phyloP scores from a whole-genome alignment of 2,797 vertebrate genomes.

The Alosa sapidissima region DNA sequence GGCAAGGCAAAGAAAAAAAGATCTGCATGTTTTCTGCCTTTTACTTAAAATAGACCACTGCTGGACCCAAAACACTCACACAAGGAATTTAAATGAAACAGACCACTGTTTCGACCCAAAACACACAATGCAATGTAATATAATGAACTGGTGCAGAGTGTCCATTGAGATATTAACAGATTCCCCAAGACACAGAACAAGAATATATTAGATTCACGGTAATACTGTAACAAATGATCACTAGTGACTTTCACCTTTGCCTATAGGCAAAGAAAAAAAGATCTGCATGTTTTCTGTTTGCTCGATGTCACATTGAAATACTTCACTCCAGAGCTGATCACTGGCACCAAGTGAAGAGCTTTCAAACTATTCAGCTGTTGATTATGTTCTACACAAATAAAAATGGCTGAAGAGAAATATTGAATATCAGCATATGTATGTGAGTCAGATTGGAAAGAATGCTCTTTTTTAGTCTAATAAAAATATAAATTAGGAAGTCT shows the following conservation, averaged over 20 bases:
- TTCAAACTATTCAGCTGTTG: too few species aligned
- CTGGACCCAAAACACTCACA: background rate
- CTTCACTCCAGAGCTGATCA: too few species aligned
- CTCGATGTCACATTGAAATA: too few species aligned
- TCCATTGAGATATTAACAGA: background rate
- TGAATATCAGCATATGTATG: background rate
- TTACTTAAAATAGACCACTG: background rate
- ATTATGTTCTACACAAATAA: too few species aligned
- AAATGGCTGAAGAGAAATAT: too few species aligned
- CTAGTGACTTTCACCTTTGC: too few species aligned
- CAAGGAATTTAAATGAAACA: too few species aligned
- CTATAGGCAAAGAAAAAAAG: too few species aligned
- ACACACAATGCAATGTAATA: background rate
- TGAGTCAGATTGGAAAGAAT: background rate
- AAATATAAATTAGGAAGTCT: background rate
- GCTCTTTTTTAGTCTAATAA: too few species aligned
- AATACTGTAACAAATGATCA: background rate
- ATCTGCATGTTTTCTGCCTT: background rate
- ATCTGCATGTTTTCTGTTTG: too few species aligned
- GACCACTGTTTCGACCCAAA: too few species aligned
- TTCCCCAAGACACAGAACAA: background rate
- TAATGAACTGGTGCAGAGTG: background rate
- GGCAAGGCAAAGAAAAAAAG: background rate
- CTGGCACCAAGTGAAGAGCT: too few species aligned
- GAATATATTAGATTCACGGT: background rate